Evolutionary conservation across 2,888 invertebrate genomes (phyloP).

Genomic region (Mactromeris polynyma): DNA sequence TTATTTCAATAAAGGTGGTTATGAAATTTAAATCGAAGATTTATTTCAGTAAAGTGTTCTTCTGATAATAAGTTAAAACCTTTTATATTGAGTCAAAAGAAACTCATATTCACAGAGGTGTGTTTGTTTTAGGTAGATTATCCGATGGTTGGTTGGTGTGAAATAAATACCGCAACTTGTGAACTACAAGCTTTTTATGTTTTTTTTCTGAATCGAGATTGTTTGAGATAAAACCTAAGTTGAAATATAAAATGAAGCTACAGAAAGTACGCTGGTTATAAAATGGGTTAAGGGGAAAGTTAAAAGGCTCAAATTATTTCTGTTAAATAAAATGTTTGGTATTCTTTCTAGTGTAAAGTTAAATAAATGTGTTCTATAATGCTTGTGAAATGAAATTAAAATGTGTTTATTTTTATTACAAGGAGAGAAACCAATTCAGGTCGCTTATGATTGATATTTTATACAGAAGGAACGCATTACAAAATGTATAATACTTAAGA

Average conservation of each 20-base stretch:
- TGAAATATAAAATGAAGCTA: neutral
- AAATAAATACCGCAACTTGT: neutral
- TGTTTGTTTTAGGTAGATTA: slow-evolving; percentile 48
- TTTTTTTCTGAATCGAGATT: slow-evolving; percentile 1
- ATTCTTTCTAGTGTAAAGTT: neutral
- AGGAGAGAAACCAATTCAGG: neutral
- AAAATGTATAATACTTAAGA: neutral
- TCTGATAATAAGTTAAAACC: neutral
- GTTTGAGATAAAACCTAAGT: neutral
- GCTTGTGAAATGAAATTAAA: neutral
- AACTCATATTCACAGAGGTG: slow-evolving; percentile 40
- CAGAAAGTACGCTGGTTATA: neutral
- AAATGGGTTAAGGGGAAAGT: neutral
- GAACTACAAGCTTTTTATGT: neutral
- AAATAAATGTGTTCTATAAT: neutral
- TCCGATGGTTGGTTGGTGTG: slow-evolving; percentile 26
- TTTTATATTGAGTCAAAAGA: neutral
- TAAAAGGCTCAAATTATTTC: neutral
- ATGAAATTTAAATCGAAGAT: neutral
- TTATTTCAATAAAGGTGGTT: neutral
- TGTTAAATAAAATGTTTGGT: neutral
- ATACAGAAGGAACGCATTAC: neutral
- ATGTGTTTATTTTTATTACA: neutral
- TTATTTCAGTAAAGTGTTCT: neutral
- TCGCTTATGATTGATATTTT: neutral